These are phyloP conservation scores for Tragelaphus buxtoni DNA, from an alignment of 2,113 vertebrate species.

Conservation along the genomic window DNA sequence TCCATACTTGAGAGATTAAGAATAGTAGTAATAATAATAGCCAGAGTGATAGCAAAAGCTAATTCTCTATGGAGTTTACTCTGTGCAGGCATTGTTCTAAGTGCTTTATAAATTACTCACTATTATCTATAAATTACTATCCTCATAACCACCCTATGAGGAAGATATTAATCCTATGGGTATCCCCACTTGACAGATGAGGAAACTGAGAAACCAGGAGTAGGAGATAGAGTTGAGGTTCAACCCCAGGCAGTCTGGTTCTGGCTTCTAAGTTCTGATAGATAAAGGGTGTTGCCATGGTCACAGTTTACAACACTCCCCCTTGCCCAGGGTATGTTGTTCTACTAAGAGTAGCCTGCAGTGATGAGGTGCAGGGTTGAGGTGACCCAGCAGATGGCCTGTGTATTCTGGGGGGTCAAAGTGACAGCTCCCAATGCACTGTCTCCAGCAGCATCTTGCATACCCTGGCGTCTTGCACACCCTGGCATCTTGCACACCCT, in stretches of 20 bases:
- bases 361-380: not conserved
- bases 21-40: not conserved
- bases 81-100: not conserved
- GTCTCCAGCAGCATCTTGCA: not conserved
- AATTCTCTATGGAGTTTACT: not conserved
- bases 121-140: not conserved
- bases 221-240: not conserved
- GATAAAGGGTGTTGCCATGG: no score
- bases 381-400: not conserved
- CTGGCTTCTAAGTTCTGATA: not conserved
- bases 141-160: not conserved
- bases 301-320: not conserved
- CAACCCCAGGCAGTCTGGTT: not conserved
- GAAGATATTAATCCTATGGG: not conserved
- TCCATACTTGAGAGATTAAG: not conserved
- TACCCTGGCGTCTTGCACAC: not conserved
- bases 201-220: not conserved
- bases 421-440: not conserved
- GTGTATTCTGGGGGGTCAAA: not conserved
- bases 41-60: not conserved
- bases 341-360: not conserved
- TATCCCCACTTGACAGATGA: not conserved
- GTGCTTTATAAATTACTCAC: not conserved
- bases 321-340: not conserved
- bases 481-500: accelerated